Evolutionary conservation across 2,797 vertebrate genomes (phyloP).

Genomic region (Sylvia borin): DNA sequence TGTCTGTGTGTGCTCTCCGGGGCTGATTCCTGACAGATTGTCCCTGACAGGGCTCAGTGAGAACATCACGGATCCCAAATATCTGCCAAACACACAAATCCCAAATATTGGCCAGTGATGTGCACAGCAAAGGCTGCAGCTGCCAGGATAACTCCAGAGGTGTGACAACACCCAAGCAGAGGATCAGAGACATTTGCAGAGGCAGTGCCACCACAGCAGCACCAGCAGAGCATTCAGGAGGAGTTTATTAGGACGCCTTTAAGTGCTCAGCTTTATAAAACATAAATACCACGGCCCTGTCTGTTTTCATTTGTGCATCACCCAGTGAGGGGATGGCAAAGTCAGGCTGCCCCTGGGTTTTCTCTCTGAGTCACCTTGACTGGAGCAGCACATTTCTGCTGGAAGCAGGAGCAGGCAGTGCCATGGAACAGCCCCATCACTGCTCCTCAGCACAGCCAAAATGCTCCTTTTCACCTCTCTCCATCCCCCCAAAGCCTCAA

Average conservation of each 20-base stretch:
- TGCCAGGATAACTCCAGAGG: not conserved
- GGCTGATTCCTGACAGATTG: not conserved
- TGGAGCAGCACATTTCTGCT: not conserved
- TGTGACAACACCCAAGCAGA: not conserved
- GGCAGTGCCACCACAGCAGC: not conserved
- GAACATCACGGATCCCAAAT: not conserved
- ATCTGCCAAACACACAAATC: not conserved
- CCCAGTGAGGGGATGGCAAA: not conserved
- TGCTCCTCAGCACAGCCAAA: not conserved
- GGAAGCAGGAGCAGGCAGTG: not conserved
- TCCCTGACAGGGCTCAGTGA: not conserved
- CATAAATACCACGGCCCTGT: not conserved
- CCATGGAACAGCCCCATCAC: rapidly evolving
- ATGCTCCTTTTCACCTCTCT: not conserved
- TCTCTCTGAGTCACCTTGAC: constrained; percentile 10
- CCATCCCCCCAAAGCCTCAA: not conserved
- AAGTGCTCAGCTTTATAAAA: not conserved
- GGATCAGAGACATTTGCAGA: not conserved
- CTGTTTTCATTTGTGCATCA: not conserved
- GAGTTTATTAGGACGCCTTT: not conserved
- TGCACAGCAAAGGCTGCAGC: not conserved
- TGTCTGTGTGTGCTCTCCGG: not conserved
- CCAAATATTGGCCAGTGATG: not conserved
- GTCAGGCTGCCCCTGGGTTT: not conserved
- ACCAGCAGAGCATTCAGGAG: not conserved